Evolutionary conservation across 2,888 invertebrate genomes (phyloP), one percentile per base, ranked within the genome.

Genomic region (Spatulosminthurus flaviceps): DNA sequence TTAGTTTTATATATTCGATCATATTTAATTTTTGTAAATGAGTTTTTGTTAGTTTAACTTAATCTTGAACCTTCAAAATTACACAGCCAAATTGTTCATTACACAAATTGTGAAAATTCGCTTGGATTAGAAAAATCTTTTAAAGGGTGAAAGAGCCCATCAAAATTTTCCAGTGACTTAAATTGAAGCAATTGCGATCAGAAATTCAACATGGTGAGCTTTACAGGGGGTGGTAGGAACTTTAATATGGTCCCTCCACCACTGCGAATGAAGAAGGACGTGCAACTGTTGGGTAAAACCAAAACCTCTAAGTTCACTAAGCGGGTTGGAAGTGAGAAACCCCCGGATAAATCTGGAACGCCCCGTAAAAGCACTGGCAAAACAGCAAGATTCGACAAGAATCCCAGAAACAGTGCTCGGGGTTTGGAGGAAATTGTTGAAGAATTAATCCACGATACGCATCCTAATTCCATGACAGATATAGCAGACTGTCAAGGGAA

Each of bases 401-500:
- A 34, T 34, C 34, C 34, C 34, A 34, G 9, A 34, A 4, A 34
- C 9, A 51, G 51, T 51, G 16, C 51, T 19, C 26, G 28, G 13
- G 29, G 19, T 24, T 26, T 67, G 67, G 67, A 67, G 11, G 67
- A 67, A 1, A 24, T 67, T 26, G 28, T 67, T 16, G 67, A 67
- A 29, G 67, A 67, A 13, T 67, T 67, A 19, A 24, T 67, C 4
- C 67, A 29, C 13, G 67, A 67, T 28, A 67, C 67, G 28, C 28
- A 7, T 2, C 67, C 67, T 13, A 67, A 26, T 13, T 67, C 67
- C 28, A 28, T 67, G 26, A 28, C 29, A 2, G 67, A 67, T 29
- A 7, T 67, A 1, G 9, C 67, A 1, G 28, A 67, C 28, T 67
- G 67, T 19, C 28, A 67, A 7, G 67, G 19, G 22, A 67, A 67